These are phyloP conservation scores for Menidia beryllina DNA, from an alignment of 2,113 vertebrate genomes.

Conservation along the genomic window DNA sequence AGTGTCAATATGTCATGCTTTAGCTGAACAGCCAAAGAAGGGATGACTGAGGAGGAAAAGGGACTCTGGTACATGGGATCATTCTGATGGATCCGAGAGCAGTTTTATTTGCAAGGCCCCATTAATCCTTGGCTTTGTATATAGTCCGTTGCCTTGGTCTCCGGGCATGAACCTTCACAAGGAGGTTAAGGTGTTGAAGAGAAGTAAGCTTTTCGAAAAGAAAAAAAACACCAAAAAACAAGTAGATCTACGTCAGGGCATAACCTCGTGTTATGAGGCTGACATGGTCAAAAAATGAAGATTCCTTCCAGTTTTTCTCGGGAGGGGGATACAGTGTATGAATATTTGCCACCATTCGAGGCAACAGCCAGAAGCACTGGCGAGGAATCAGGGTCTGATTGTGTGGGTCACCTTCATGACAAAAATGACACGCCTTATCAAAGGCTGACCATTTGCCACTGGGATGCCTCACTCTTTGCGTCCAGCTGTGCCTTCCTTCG, in stretches of 20 bases:
- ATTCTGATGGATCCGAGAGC: conserved; percentile 39
- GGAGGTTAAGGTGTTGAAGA: conserved; percentile 29
- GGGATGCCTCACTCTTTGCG: conserved; percentile 64
- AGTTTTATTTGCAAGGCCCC: conserved; percentile 24
- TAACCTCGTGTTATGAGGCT: conserved; percentile 50
- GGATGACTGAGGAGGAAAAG: conserved; percentile 20
- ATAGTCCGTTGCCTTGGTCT: background rate
- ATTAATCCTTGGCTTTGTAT: conserved; percentile 6
- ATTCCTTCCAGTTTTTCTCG: conserved; percentile 41
- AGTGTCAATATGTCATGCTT: conserved; percentile 62
- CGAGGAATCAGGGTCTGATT: conserved; percentile 39
- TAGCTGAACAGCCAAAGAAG: conserved; percentile 47
- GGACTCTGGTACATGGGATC: conserved; percentile 35
- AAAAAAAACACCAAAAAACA: conserved; percentile 15
- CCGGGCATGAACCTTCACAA: conserved; percentile 28
- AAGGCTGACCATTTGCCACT: conserved; percentile 70
- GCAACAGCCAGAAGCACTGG: conserved; percentile 31
- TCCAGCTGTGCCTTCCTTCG: conserved; percentile 63
- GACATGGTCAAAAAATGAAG: conserved; percentile 36
- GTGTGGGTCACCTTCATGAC: conserved; percentile 75
- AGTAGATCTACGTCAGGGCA: conserved; percentile 17
- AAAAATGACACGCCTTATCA: conserved; percentile 77
- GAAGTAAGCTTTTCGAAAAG: conserved; percentile 18
- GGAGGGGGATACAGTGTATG: background rate
- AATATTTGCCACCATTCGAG: conserved; percentile 21